Percentiles rank a stretch among this genome's conserved stretches.
Conservation (phyloP, 1,140 invertebrate genomes). For the Alviniconcha marisindica region DNA sequence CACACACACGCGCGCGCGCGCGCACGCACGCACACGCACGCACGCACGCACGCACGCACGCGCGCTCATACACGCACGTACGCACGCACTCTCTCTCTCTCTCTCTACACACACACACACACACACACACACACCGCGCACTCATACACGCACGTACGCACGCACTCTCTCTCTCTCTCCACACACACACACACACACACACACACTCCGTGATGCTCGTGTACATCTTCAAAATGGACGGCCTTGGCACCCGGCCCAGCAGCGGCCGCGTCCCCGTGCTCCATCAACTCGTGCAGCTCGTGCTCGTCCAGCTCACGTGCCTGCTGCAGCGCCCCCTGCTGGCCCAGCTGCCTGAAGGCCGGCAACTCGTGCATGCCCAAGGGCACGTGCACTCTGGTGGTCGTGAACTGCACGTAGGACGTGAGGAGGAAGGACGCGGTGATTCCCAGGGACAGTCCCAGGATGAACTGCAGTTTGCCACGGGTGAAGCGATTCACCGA, state of each 20-base stretch:
- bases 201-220: not conserved
- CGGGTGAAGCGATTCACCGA: not conserved
- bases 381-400: not conserved
- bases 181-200: not conserved
- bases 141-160: not conserved
- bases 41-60: not conserved
- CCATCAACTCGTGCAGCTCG: not conserved
- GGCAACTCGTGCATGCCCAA: not conserved
- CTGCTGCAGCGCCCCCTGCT: not conserved
- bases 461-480: not conserved
- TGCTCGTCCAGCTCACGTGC: no score
- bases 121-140: slow-evolving; percentile 3
- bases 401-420: not conserved
- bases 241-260: not conserved
- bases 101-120: not conserved
- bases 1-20: slow-evolving; percentile 16
- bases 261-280: not conserved
- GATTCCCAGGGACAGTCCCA: not conserved
- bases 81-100: no score
- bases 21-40: not conserved
- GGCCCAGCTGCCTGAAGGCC: not conserved
- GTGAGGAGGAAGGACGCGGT: not conserved
- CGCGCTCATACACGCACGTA: not conserved
- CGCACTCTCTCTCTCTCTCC: not conserved
- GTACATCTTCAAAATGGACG: not conserved